These are phyloP conservation scores for Solenopsis fugax DNA, from an alignment of 1,140 invertebrate species.

Conservation along the genomic window DNA sequence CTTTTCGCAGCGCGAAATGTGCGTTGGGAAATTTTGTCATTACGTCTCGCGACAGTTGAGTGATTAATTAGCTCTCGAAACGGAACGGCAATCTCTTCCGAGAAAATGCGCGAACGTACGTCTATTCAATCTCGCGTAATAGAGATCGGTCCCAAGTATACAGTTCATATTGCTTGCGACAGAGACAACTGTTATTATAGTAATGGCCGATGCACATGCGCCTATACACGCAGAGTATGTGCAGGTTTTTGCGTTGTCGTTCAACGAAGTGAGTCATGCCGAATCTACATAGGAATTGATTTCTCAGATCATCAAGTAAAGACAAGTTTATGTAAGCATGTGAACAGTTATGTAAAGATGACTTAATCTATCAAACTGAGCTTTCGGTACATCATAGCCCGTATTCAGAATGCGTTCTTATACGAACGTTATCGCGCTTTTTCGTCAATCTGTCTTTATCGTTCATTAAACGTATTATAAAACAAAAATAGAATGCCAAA, in stretches of 20 bases:
- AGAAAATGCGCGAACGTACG: not conserved
- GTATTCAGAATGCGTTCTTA: too few species aligned
- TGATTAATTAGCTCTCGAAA: slow-evolving; percentile 22
- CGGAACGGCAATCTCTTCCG: not conserved
- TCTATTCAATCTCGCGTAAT: not conserved
- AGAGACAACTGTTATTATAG: not conserved
- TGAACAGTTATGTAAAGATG: not conserved
- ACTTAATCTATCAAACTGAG: slow-evolving; percentile 2
- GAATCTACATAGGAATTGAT: slow-evolving; percentile 25
- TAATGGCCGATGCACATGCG: not conserved
- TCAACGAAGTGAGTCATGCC: slow-evolving; percentile 26
- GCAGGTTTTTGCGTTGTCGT: not conserved
- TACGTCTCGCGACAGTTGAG: not conserved
- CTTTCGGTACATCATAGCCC: not conserved
- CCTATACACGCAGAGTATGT: too few species aligned
- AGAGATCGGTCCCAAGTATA: slow-evolving; percentile 14
- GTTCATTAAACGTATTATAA: too few species aligned
- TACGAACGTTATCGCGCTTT: too few species aligned
- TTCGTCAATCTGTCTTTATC: too few species aligned
- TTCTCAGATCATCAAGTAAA: not conserved
- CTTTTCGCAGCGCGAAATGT: not conserved
- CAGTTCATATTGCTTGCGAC: slow-evolving; percentile 8
- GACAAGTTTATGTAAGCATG: slow-evolving; percentile 11
- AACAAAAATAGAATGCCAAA: too few species aligned
- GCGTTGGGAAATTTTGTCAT: not conserved